phyloP scores from a whole-genome alignment of 35 echinoderm and acorn worm species.

The Acanthaster planci region DNA sequence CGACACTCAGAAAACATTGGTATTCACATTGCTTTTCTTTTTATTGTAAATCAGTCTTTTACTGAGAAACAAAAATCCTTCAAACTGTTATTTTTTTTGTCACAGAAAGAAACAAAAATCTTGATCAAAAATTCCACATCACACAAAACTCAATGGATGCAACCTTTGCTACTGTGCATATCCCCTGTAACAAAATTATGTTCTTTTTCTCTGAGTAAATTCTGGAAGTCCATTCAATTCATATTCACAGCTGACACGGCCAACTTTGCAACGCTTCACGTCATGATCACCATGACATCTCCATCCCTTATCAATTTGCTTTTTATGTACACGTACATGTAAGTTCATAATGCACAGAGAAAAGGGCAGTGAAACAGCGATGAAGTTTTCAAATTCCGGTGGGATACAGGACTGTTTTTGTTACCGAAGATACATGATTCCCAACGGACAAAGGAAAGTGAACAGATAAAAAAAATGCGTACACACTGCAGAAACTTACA shows the following conservation, averaged over 20 bases:
- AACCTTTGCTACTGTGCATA: not conserved
- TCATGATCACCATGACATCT: not conserved
- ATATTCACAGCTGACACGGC: not conserved
- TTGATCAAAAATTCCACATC: not conserved
- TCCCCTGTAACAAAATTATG: not conserved
- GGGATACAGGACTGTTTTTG: too few relatives aligned
- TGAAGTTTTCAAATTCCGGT: too few relatives aligned
- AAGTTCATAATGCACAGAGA: not conserved
- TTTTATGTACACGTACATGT: not conserved
- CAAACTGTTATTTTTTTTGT: not conserved
- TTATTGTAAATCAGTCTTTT: constrained; percentile 22
- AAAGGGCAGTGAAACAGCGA: constrained; percentile 1
- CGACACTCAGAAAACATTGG: too few relatives aligned
- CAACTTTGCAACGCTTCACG: not conserved
- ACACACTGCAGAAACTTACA: too few relatives aligned
- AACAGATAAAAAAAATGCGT: too few relatives aligned
- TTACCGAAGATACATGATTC: too few relatives aligned
- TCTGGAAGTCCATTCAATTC: not conserved
- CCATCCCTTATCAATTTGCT: not conserved
- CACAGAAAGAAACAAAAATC: not conserved
- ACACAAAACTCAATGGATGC: not conserved
- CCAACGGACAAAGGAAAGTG: too few relatives aligned
- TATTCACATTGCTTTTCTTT: too few relatives aligned
- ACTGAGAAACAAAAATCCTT: not conserved
- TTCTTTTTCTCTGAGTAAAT: not conserved